These are phyloP conservation scores for Eutrigla gurnardus DNA, from an alignment of 2,797 vertebrate species.

Conservation along the genomic window DNA sequence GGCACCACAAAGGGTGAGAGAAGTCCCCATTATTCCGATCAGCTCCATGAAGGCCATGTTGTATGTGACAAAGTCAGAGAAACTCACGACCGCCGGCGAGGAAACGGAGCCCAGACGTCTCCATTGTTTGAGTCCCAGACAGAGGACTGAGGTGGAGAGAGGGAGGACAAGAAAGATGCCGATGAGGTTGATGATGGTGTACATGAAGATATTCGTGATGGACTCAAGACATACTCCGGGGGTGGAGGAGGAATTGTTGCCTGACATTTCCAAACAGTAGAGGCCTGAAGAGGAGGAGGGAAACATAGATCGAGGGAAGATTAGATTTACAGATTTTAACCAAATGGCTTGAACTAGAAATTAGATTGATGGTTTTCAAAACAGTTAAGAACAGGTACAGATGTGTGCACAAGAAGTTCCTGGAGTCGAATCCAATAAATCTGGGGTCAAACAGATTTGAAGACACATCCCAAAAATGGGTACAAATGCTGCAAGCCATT, in stretches of 20 bases:
- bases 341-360: no score
- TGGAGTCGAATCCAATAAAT: not conserved
- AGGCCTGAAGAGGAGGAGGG: not conserved
- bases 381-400: no score
- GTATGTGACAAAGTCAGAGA: conserved; percentile 22
- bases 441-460: not conserved
- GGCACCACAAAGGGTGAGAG: rapidly evolving
- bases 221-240: not conserved
- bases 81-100: not conserved
- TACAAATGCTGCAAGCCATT: not conserved
- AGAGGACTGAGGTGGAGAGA: not conserved
- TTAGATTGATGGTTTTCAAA: no score
- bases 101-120: not conserved
- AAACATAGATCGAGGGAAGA: not conserved
- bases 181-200: rapidly evolving
- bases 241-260: not conserved
- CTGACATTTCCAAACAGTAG: not conserved
- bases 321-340: not conserved
- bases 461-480: not conserved
- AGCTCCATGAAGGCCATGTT: conserved; percentile 28
- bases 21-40: not conserved
- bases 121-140: conserved; percentile 11
- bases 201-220: rapidly evolving
- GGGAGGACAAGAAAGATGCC: not conserved
- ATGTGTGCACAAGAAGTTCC: no score